A percentile compares a stretch with the other conserved stretches of the same genome.
Conservation (phyloP, 2,888 invertebrate species). For the Synergus gifuensis region DNA sequence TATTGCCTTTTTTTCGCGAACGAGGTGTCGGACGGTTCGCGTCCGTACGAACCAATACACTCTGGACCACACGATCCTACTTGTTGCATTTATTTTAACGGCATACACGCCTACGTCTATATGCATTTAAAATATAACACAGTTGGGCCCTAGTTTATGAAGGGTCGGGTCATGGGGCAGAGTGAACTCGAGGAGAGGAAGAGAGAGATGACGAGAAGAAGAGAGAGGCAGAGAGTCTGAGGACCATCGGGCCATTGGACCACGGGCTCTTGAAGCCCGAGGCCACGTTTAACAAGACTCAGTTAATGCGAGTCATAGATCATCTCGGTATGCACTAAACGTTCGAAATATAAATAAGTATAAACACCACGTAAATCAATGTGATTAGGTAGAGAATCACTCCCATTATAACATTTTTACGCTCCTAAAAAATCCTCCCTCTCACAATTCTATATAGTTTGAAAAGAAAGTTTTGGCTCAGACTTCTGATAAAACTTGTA, state of each 20-base stretch:
- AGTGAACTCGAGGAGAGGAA: slow-evolving; percentile 58
- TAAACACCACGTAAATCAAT: slow-evolving; percentile 76
- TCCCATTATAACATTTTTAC: slow-evolving; percentile 56
- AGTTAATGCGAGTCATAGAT: slow-evolving; percentile 76
- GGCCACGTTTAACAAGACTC: slow-evolving; percentile 76
- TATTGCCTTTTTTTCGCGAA: slow-evolving; percentile 54
- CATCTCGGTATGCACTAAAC: slow-evolving; percentile 74
- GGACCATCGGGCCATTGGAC: slow-evolving; percentile 55
- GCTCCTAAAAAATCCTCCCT: slow-evolving; percentile 19
- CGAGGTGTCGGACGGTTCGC: slow-evolving; percentile 70
- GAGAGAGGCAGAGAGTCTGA: slow-evolving; percentile 46
- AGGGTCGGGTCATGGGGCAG: slow-evolving; percentile 75
- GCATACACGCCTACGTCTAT: slow-evolving; percentile 76
- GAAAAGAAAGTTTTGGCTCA: neutral
- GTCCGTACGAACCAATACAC: slow-evolving; percentile 69
- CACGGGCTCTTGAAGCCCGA: slow-evolving; percentile 58
- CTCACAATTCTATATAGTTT: neutral
- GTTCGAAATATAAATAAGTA: slow-evolving; percentile 75
- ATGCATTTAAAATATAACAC: slow-evolving; percentile 76
- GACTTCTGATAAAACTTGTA: neutral
- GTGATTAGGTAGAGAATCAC: slow-evolving; percentile 68
- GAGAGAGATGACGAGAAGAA: slow-evolving; percentile 47
- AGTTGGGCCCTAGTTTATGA: slow-evolving; percentile 77
- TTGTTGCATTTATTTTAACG: slow-evolving; percentile 73
- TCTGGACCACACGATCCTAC: slow-evolving; percentile 59